Base-by-base conservation (phyloP, 2,888 invertebrate genomes). In the Drosophila longiperda region DNA sequence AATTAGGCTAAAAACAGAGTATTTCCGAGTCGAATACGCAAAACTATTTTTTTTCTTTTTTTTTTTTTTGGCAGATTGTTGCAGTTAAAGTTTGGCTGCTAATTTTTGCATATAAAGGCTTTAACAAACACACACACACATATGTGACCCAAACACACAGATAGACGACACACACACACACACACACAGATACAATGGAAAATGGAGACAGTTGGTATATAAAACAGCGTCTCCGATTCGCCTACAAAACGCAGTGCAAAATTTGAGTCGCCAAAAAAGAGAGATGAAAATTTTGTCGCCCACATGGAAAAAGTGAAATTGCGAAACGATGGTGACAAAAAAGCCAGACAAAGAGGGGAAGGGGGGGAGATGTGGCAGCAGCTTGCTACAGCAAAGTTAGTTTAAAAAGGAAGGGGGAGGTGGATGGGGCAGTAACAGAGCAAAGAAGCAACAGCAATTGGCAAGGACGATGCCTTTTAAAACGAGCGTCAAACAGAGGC, bases 261-360 rank as follows among this genome's bases (percentile, higher is more conserved):
- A 90, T 90, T 87, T 75, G 84, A 84, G 74, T 71, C 58, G 85
- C 53, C 76, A 73, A 67, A 57, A 66, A 52, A 74, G 52, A 61
- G 64, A 71, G 63, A 64, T 64, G 45, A 66, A 71, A 73, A 78
- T 54, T 45, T 45, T 48, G 65, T 69, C 73, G 55, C 79, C 78
- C 78, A 78, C 81, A 82, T 59, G 59, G 83, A 88, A 84, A 89
- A 85, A 84, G 90, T 88, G 90, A 84, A 88, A 90, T 66, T 79
- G 88, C 82, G 86, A 82, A 83, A 85, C 77, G 80, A 72, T 63
- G 85, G 82, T 63, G 61, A 49, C 45, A 81, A 82, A 81, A 86
- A 67, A 69, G 68, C 40, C 82, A 83, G 78, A 72, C 83, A 69
- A 68, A 63, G 23, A 23, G 55, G 66, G 20, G 5, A n/a, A n/a